Percentiles rank a stretch among this genome's conserved stretches.
phyloP scores from a whole-genome alignment of 2,888 invertebrate species.

The Lithophane socia region DNA sequence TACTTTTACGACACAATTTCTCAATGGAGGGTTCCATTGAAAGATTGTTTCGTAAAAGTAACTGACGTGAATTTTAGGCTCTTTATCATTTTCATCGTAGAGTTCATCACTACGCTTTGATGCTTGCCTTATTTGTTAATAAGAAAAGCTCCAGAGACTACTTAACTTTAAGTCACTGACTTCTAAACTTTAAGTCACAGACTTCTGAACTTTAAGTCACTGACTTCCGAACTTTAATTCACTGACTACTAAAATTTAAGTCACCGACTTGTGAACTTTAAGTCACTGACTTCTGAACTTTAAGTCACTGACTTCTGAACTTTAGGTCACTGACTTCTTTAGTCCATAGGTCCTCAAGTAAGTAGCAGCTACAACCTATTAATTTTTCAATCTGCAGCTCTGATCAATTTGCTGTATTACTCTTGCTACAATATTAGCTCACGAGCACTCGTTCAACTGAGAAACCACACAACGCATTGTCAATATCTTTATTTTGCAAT shows the following conservation, averaged over 20 bases:
- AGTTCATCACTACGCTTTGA: neutral
- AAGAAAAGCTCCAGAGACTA: too few relatives aligned
- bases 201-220: too few relatives aligned
- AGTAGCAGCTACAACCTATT: neutral
- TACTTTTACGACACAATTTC: too few relatives aligned
- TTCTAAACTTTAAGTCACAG: too few relatives aligned
- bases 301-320: too few relatives aligned
- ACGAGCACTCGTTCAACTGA: conserved; percentile 3
- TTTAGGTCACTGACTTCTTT: neutral
- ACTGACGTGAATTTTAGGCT: neutral
- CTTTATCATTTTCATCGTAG: neutral
- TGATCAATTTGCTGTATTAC: neutral
- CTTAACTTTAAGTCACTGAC: too few relatives aligned
- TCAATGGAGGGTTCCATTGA: neutral
- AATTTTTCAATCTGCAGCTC: neutral
- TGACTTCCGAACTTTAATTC: neutral
- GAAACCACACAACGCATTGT: conserved; percentile 50
- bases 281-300: too few relatives aligned
- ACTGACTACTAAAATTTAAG: neutral
- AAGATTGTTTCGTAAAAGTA: neutral
- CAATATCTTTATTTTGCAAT: conserved; percentile 54
- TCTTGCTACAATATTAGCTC: conserved; percentile 1
- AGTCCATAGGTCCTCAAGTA: neutral
- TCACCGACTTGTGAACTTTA: too few relatives aligned
- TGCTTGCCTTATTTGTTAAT: neutral